Evolutionary conservation across 2,797 vertebrate genomes (phyloP), one percentile per base, ranked within the genome.

Genomic region (Coracias cyanogaster): DNA sequence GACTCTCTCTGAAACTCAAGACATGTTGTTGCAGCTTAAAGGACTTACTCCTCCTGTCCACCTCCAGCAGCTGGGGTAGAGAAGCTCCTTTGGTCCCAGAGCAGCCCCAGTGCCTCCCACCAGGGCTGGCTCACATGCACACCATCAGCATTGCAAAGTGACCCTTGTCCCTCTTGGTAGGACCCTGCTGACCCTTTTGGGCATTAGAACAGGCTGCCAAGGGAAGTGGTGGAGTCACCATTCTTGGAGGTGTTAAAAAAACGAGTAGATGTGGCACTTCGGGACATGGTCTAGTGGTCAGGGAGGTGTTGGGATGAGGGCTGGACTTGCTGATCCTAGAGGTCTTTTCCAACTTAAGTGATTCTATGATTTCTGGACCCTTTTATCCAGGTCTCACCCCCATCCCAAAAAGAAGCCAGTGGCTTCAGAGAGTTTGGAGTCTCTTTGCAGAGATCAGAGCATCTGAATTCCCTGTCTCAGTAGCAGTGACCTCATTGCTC

Each of bases 131-230:
- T 85, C 37, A 19, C 25, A 3, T 2, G 10, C 33, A 15, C 14
- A 7, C 7, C 8, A 7, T 6, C 2, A 0, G 10, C 19, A 41
- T 8, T 12, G 15, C 45, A 54, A 43, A 19, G 28, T 3, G 45
- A 33, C 28, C 11, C 6, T 37, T 2, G 1, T 65, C 20, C 22
- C 58, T 11, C 61, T 41, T 33, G 65, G 41, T 19, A 74, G 57
- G 77, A 45, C 9, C 5, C 13, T 25, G 25, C n/a, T 60, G 67
- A 48, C n/a, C 41, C 12, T 43, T 12, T 16, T 43, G 41, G 41
- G 41, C 41, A 43, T 43, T 43, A 16, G 41, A 43, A 43, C 41
- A 43, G 41, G 41, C 41, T 43, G 41, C 41, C 41, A 9, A 43
- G 41, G 41, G 41, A 43, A 16, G 41, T 13, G 41, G 41, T 13